Base-by-base conservation (phyloP, 2,797 vertebrate species). In the Tokudaia tokunoshimensis region DNA sequence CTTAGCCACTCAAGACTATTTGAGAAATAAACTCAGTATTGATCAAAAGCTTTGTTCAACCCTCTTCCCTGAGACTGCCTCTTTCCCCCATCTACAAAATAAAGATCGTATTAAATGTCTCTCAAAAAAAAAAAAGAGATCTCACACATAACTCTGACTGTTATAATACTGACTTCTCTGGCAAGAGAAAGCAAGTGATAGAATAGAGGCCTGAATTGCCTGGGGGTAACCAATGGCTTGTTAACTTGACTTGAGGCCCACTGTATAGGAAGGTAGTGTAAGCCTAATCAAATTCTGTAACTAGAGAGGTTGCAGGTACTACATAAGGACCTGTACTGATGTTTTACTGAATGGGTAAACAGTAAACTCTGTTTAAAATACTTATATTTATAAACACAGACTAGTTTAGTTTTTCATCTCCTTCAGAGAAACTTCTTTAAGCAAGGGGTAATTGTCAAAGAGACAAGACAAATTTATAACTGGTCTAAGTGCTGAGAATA, bases 21-120 rank as follows among this genome's bases (percentile, higher is more conserved):
- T 52, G 14, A 47, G 41, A 59, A 89, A 74, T 31, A 37, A 78
- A 81, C 82, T 89, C 67, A n/a, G 6, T 22, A 34, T 22, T 55
- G 37, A 47, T 47, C 50, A 89, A 83, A 74, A 81, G n/a, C 10
- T 52, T 76, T 50, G 31, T 29, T n/a, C 2, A 1, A 19, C 12
- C n/a, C 10, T n/a, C 26, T 67, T 89, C 8, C 19, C 41, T 0
- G 9, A 1, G 22, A 75, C 34, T 5, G 37, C 85, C 41, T 1
- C 86, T 91, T 83, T 87, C 20, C 44, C 61, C 67, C 89, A 83
- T 86, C 87, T 95, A 93, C 57, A 94, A 74, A 82, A 84, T 70
- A 76, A 84, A 94, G 89, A 72, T 83, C n/a, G 26, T 75, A 72
- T 88, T 91, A 82, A 75, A 65, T 82, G 61, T 83, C 87, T 95